Percentiles rank a stretch among this genome's conserved stretches.
These are phyloP conservation scores for Euthynnus affinis DNA, from an alignment of 2,797 vertebrate species.

Conservation along the genomic window DNA sequence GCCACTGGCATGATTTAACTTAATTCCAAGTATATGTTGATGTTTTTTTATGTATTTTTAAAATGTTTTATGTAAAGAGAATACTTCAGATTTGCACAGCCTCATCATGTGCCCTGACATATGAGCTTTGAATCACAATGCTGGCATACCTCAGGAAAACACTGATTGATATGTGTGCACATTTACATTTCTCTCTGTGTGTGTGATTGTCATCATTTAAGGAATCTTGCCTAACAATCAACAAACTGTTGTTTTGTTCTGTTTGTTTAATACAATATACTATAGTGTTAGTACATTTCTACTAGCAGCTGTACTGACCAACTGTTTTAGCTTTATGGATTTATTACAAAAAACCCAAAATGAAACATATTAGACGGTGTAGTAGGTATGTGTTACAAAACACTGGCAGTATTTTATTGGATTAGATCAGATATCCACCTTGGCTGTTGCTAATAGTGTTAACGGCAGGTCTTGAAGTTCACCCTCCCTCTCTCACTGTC, in stretches of 20 bases:
- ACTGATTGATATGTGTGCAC: neutral
- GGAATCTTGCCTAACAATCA: neutral
- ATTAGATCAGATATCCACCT: slow-evolving; percentile 28
- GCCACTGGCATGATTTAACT: slow-evolving; percentile 19
- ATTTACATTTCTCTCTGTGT: neutral
- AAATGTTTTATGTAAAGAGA: slow-evolving; percentile 1
- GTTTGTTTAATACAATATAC: neutral
- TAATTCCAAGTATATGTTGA: neutral
- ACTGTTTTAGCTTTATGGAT: neutral
- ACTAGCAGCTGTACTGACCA: neutral
- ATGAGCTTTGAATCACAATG: slow-evolving; percentile 28
- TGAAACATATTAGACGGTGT: neutral
- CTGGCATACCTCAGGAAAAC: slow-evolving; percentile 2
- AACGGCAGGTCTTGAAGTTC: slow-evolving; percentile 23
- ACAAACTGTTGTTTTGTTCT: too few species aligned
- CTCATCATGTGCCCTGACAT: slow-evolving; percentile 19
- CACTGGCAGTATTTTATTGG: slow-evolving; percentile 4
- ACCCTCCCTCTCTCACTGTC: neutral
- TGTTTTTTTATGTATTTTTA: too few species aligned
- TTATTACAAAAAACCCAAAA: neutral
- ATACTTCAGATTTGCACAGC: slow-evolving; percentile 3
- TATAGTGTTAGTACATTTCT: neutral
- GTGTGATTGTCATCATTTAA: neutral
- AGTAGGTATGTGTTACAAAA: neutral
- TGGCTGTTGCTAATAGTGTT: slow-evolving; percentile 45